Percentiles rank a stretch among this genome's conserved stretches.
Conservation (phyloP, 2,888 invertebrate genomes). For the Thymelicus lineola region DNA sequence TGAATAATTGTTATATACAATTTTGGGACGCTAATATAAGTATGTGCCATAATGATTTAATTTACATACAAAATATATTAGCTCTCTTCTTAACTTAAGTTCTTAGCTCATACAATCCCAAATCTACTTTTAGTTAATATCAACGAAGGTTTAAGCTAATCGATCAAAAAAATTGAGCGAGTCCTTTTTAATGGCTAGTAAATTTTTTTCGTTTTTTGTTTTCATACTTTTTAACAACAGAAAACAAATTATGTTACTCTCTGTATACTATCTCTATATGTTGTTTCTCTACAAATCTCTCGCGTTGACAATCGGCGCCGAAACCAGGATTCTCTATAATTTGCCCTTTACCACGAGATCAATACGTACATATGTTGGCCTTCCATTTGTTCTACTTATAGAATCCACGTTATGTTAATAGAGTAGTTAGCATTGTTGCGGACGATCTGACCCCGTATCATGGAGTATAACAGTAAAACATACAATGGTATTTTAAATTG, state of each 20-base stretch:
- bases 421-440: constrained; percentile 79
- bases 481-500: constrained; percentile 33
- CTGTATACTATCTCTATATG: no score
- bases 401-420: constrained; percentile 76
- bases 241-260: no score
- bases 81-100: no score
- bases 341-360: constrained; percentile 19
- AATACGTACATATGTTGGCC: constrained; percentile 57
- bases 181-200: no score
- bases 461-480: constrained; percentile 45
- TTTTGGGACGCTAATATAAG: no score
- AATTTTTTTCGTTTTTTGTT: background rate
- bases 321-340: constrained; percentile 14
- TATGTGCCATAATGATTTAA: no score
- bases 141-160: no score
- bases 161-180: no score
- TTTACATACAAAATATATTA: no score
- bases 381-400: constrained; percentile 74
- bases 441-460: constrained; percentile 73
- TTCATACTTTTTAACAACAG: background rate
- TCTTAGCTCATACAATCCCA: no score
- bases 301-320: background rate
- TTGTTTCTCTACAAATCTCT: background rate
- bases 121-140: no score
- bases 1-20: no score